Percentiles rank a stretch among this genome's conserved stretches.
phyloP scores from a whole-genome alignment of 2,888 invertebrate genomes.

The Athalia cordata region DNA sequence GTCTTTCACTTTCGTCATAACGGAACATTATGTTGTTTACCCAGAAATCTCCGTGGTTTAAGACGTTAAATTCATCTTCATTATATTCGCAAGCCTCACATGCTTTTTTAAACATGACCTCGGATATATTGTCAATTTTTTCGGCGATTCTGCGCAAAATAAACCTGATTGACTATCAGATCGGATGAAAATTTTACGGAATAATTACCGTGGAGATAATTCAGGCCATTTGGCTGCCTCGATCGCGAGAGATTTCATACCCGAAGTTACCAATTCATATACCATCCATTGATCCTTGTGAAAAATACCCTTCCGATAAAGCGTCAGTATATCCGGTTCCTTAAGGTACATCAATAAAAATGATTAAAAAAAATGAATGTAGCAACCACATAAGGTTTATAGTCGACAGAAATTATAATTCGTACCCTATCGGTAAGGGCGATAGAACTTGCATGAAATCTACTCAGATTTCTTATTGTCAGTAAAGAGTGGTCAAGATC shows the following conservation, averaged over 20 bases:
- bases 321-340: not conserved
- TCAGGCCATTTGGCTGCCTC: not conserved
- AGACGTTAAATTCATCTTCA: constrained; percentile 63
- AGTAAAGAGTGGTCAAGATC: constrained; percentile 75
- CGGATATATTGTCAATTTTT: constrained; percentile 48
- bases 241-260: not conserved
- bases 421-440: constrained; percentile 75
- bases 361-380: not conserved
- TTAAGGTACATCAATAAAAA: not conserved
- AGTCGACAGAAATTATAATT: not conserved
- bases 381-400: not conserved
- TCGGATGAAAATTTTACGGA: not conserved
- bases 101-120: constrained; percentile 48
- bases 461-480: constrained; percentile 75
- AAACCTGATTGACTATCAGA: not conserved
- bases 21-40: constrained; percentile 69
- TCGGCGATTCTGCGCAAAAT: not conserved
- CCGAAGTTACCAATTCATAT: not conserved
- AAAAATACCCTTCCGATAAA: not conserved
- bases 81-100: not conserved
- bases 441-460: constrained; percentile 77
- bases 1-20: constrained; percentile 59
- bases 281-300: not conserved
- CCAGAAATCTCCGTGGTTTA: constrained; percentile 69
- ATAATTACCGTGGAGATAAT: not conserved